phyloP scores from a whole-genome alignment of 2,888 invertebrate genomes.

The Apoda limacodes region DNA sequence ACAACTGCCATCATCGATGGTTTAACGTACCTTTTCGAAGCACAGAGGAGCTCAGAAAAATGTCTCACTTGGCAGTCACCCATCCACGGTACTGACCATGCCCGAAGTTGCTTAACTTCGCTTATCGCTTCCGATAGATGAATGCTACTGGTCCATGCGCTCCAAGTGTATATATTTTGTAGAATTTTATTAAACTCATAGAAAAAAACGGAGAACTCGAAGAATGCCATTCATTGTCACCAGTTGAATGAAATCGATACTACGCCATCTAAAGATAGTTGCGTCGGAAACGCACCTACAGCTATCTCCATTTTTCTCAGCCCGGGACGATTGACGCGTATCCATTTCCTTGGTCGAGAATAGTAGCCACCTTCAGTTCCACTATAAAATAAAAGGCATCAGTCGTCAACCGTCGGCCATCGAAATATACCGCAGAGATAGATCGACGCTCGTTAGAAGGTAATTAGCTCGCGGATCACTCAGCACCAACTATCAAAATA shows the following conservation, averaged over 20 bases:
- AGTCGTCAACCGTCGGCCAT: conserved; percentile 47
- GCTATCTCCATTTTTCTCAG: conserved; percentile 45
- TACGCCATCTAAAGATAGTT: conserved; percentile 40
- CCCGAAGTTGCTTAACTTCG: no score
- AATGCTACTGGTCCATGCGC: no score
- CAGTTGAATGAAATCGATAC: conserved; percentile 38
- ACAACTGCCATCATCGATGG: no score
- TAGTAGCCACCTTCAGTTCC: conserved; percentile 38
- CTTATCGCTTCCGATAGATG: no score
- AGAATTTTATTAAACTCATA: no score
- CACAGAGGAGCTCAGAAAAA: no score
- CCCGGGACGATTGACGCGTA: conserved; percentile 55
- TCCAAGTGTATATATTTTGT: no score
- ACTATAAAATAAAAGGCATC: conserved; percentile 65
- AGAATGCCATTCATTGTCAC: no score
- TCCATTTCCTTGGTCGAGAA: conserved; percentile 61
- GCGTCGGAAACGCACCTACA: conserved; percentile 46
- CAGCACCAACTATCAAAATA: conserved; percentile 53
- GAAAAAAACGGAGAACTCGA: no score
- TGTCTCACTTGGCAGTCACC: no score
- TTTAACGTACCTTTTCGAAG: no score
- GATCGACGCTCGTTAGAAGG: conserved; percentile 62
- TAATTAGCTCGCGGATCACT: conserved; percentile 65
- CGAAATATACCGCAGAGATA: conserved; percentile 49
- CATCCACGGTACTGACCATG: no score